Percentiles rank a stretch among this genome's conserved stretches.
Evolutionary conservation across 2,888 invertebrate species (phyloP).

Genomic region (Heliconius charithonia): DNA sequence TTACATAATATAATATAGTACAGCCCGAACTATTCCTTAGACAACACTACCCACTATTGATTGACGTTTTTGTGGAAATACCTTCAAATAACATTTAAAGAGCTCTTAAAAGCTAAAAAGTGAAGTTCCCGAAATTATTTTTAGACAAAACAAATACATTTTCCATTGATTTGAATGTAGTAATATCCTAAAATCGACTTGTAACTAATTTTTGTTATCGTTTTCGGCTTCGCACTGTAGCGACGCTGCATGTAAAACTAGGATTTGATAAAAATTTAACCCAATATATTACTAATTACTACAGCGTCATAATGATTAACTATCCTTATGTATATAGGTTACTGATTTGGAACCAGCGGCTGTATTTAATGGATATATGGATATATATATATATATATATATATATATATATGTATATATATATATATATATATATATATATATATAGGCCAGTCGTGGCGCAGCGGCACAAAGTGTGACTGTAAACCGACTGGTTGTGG

Average conservation of each 20-base stretch:
- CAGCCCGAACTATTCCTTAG: not conserved
- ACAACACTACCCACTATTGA: not conserved
- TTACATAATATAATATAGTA: not conserved
- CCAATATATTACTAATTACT: not conserved
- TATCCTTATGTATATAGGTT: not conserved
- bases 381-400: too few relatives aligned
- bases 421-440: too few relatives aligned
- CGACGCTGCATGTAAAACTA: not conserved
- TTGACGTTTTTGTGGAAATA: conserved; percentile 4
- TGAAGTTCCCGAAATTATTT: too few relatives aligned
- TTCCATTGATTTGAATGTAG: too few relatives aligned
- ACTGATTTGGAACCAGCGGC: conserved; percentile 4
- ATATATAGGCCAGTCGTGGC: too few relatives aligned
- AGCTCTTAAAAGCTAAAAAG: not conserved
- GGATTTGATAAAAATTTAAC: not conserved
- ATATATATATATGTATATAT: too few relatives aligned
- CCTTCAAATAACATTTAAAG: not conserved
- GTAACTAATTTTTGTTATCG: too few relatives aligned
- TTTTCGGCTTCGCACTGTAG: too few relatives aligned
- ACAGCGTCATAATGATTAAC: not conserved
- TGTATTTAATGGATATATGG: conserved; percentile 9
- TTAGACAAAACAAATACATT: too few relatives aligned
- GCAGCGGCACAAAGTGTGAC: too few relatives aligned
- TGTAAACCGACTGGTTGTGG: too few relatives aligned
- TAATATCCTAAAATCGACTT: too few relatives aligned